Base-by-base conservation (phyloP, 2,888 invertebrate species). In the Metalampra italica region DNA sequence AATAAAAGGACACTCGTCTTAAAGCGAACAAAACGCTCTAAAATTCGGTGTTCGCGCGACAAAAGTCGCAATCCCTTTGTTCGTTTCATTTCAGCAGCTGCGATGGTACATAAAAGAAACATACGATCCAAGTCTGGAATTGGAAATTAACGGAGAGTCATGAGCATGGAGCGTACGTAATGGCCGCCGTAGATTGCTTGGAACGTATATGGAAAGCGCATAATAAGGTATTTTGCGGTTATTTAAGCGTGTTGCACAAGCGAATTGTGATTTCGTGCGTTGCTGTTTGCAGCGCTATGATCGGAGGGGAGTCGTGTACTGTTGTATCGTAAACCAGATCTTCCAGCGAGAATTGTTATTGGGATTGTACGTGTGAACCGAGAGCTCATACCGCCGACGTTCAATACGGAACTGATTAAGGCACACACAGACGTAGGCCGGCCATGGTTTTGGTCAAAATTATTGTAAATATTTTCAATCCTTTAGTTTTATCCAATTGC, bases 211-310 rank as follows among this genome's bases (percentile, higher is more conserved):
- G 87, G 87, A 87, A 84, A 87, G 85, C 81, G 83, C 78, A 83
- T 85, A 85, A 85, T 86, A 84, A 80, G 87, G 80, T 78, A 86
- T 88, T 86, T 88, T 89, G 88, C 84, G 88, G 88, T 87, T 87
- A 80, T 87, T 87, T 86, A 85, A 83, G 74, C 75, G 75, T 67
- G 72, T 84, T 86, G 82, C 82, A 78, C 81, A 83, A 84, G 84
- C 70, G 83, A 85, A 86, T 85, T 80, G 84, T 78, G 81, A 83
- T 80, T 82, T 85, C 85, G 87, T 86, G 86, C 82, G 78, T 81
- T 67, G 76, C 78, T 75, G 75, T 75, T 66, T 68, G 50, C 68
- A 59, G 68, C 66, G 66, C 73, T 77, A 73, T 75, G 78, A 81
- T 79, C 76, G 68, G 66, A 66, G 57, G 67, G 70, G 61, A 59